Evolutionary conservation across 2,113 vertebrate species (phyloP).

Genomic region (Ophiodon elongatus): DNA sequence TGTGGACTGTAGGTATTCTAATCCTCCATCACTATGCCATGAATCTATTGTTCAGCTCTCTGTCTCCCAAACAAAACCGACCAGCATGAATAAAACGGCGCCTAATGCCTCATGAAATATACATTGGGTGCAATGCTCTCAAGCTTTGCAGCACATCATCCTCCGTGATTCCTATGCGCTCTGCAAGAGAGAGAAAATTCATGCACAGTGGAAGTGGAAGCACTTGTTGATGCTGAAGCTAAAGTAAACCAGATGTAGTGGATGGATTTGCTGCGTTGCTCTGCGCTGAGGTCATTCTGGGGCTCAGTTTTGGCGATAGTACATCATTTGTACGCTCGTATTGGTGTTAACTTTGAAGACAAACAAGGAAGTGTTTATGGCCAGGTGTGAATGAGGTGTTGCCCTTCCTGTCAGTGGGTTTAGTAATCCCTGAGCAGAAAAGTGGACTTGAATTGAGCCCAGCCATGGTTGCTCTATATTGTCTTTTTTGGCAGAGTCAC

Average conservation of each 20-base stretch:
- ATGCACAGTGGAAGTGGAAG: conserved; percentile 59
- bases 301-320: conserved; percentile 58
- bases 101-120: conserved; percentile 79
- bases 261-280: conserved; percentile 76
- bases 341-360: conserved; percentile 38
- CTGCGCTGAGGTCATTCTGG: conserved; percentile 76
- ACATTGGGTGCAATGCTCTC: conserved; percentile 52
- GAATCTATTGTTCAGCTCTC: conserved; percentile 65
- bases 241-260: conserved; percentile 86
- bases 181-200: conserved; percentile 23
- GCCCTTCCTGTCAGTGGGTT: neutral
- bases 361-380: conserved; percentile 55
- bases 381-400: conserved; percentile 52
- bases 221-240: conserved; percentile 78
- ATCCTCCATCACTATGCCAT: conserved; percentile 48
- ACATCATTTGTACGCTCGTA: conserved; percentile 43
- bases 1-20: conserved; percentile 52
- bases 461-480: neutral
- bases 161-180: conserved; percentile 54
- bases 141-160: conserved; percentile 59
- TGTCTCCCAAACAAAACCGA: conserved; percentile 65
- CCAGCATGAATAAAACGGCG: conserved; percentile 68
- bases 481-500: conserved; percentile 15
- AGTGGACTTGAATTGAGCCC: neutral
- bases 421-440: neutral